Percentiles rank a stretch among this genome's conserved stretches.
These are phyloP conservation scores for Vimba vimba DNA, from an alignment of 2,113 vertebrate species.

Conservation along the genomic window DNA sequence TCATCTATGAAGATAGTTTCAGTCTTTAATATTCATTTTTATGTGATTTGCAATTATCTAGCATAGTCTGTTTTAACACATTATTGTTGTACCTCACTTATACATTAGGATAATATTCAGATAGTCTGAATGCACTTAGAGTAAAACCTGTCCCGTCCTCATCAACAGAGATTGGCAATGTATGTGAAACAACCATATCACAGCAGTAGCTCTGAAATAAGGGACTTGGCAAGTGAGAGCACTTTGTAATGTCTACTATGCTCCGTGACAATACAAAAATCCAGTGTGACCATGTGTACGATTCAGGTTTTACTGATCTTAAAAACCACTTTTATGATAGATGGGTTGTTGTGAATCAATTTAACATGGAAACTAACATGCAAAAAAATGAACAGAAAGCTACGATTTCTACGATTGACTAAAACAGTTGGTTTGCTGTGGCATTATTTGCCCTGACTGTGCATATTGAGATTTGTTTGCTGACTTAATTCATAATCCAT, in stretches of 20 bases:
- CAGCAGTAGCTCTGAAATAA: slow-evolving; percentile 24
- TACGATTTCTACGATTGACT: not conserved
- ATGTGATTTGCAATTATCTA: not conserved
- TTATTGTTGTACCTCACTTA: not conserved
- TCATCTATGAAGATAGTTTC: not conserved
- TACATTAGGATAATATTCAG: not conserved
- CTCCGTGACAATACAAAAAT: slow-evolving; percentile 1
- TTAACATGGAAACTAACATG: not conserved
- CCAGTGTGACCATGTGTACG: not conserved
- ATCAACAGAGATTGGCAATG: not conserved
- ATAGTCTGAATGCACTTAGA: not conserved
- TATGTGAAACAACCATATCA: not conserved
- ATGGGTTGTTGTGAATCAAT: slow-evolving; percentile 1
- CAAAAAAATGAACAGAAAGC: not conserved
- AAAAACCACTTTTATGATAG: not conserved
- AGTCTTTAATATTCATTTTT: not conserved
- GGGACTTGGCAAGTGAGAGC: slow-evolving; percentile 45
- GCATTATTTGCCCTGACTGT: slow-evolving; percentile 17
- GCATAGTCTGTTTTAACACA: not conserved
- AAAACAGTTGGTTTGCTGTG: not conserved
- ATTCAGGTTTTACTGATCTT: slow-evolving; percentile 21
- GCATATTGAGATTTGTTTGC: slow-evolving; percentile 14
- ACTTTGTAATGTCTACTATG: not conserved
- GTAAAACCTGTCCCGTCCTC: not conserved
- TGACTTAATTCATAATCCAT: not conserved